Conservation (phyloP, 2,888 invertebrate genomes). For the Epistrophe eligans region DNA sequence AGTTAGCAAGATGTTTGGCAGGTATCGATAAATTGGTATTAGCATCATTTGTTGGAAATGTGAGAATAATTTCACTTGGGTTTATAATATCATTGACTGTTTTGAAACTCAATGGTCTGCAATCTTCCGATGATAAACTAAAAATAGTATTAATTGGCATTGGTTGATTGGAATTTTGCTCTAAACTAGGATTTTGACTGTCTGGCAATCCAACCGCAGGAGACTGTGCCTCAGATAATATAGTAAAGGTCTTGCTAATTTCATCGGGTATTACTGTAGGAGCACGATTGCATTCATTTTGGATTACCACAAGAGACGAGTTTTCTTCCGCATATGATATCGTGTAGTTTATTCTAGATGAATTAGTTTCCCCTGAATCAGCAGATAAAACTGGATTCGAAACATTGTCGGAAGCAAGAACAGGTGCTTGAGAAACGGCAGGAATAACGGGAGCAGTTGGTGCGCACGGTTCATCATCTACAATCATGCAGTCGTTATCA, state of each 20-base stretch:
- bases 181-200: background rate
- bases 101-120: background rate
- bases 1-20: slow-evolving; percentile 6
- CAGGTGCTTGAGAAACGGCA: slow-evolving; percentile 7
- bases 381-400: background rate
- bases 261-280: background rate
- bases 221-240: slow-evolving; percentile 6
- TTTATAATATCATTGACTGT: background rate
- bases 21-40: slow-evolving; percentile 6
- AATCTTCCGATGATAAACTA: slow-evolving; percentile 13
- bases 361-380: background rate
- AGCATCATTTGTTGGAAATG: slow-evolving; percentile 5
- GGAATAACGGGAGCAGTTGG: slow-evolving; percentile 14
- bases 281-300: slow-evolving; percentile 17
- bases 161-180: background rate
- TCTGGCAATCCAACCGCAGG: background rate
- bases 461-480: slow-evolving; percentile 77
- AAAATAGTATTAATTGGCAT: slow-evolving; percentile 6
- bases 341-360: slow-evolving; percentile 49
- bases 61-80: slow-evolving; percentile 14
- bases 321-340: slow-evolving; percentile 48
- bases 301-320: slow-evolving; percentile 54
- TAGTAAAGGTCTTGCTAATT: slow-evolving; percentile 30
- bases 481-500: slow-evolving; percentile 79
- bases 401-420: background rate